Evolutionary conservation across 2,797 vertebrate genomes (phyloP).

Genomic region (Characodon lateralis): DNA sequence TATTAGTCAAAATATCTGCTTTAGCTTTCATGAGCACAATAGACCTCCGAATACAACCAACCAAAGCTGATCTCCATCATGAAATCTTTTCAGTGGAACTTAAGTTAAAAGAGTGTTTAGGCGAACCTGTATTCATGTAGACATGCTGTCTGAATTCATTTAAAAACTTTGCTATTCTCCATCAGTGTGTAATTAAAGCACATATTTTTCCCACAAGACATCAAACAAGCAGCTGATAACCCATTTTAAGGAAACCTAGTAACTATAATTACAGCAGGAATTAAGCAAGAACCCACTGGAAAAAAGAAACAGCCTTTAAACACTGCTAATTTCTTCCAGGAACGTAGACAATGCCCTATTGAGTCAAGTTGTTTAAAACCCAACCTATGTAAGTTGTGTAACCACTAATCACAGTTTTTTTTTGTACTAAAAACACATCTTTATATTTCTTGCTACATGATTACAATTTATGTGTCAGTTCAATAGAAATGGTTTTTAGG

Average conservation of each 20-base stretch:
- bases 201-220: conserved; percentile 14
- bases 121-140: not conserved
- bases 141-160: conserved; percentile 32
- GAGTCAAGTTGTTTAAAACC: conserved; percentile 45
- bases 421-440: not conserved
- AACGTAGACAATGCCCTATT: conserved; percentile 61
- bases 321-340: conserved; percentile 56
- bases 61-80: conserved; percentile 30
- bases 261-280: conserved; percentile 47
- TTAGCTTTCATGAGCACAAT: conserved; percentile 45
- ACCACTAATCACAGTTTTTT: not conserved
- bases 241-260: conserved; percentile 42
- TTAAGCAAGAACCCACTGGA: conserved; percentile 45
- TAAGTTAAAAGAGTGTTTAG: conserved; percentile 32
- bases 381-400: conserved; percentile 33
- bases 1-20: conserved; percentile 61
- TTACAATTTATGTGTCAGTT: not conserved
- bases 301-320: conserved; percentile 52
- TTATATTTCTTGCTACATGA: not conserved
- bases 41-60: conserved; percentile 25
- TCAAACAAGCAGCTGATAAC: conserved; percentile 43
- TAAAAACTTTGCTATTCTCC: conserved; percentile 15
- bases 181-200: conserved; percentile 22
- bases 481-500: not conserved
- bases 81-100: conserved; percentile 32